Conservation (phyloP, 2,888 invertebrate species). For the Dynastes grantii region DNA sequence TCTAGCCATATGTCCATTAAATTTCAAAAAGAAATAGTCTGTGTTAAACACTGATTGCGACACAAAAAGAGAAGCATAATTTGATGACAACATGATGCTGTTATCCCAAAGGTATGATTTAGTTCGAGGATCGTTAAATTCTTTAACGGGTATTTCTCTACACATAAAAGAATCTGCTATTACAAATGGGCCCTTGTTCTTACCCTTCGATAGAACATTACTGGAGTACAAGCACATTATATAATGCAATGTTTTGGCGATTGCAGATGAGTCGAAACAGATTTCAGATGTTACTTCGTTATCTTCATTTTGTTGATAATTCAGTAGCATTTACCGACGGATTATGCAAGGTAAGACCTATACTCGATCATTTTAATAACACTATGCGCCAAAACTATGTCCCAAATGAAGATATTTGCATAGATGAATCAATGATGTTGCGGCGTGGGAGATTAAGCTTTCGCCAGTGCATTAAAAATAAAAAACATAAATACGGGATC, state of each 20-base stretch:
- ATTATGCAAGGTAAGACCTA: slow-evolving; percentile 26
- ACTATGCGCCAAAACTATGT: slow-evolving; percentile 28
- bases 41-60: no score
- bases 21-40: no score
- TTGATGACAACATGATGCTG: no score
- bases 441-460: not conserved
- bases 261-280: not conserved
- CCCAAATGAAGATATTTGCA: slow-evolving; percentile 7
- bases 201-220: not conserved
- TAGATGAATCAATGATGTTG: slow-evolving; percentile 6
- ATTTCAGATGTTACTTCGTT: not conserved
- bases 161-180: not conserved
- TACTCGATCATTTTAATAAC: slow-evolving; percentile 37
- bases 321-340: not conserved
- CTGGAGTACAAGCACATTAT: slow-evolving; percentile 11
- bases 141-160: no score
- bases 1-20: no score
- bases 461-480: not conserved
- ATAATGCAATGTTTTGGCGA: not conserved
- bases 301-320: slow-evolving; percentile 28
- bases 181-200: not conserved
- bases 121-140: no score
- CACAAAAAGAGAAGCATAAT: no score
- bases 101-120: no score
- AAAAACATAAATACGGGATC: not conserved